Conservation (phyloP, 2,797 vertebrate genomes). For the Morus bassanus region DNA sequence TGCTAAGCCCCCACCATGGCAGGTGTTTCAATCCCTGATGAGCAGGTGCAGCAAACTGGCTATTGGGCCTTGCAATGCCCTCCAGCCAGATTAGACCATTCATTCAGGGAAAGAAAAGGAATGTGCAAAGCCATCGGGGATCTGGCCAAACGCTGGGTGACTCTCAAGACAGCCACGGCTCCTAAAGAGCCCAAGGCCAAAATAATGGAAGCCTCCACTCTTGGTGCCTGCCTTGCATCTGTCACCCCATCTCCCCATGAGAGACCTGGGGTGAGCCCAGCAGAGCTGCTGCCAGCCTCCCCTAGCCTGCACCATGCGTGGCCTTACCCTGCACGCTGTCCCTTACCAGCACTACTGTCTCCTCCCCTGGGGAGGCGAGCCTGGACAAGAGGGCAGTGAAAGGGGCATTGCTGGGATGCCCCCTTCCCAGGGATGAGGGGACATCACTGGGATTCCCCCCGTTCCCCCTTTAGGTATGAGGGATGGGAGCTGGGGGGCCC, state of each 20-base stretch:
- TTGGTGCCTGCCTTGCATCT: constrained; percentile 45
- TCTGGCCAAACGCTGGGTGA: constrained; percentile 62
- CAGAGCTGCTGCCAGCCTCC: not conserved
- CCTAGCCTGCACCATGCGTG: rapidly evolving
- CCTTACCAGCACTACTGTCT: rapidly evolving
- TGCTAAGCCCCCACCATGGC: constrained; percentile 49
- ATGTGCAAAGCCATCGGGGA: constrained; percentile 62
- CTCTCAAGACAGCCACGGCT: constrained; percentile 36
- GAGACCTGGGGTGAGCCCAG: not conserved
- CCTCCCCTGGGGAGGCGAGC: not conserved
- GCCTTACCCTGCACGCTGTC: rapidly evolving
- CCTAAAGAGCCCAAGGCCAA: constrained; percentile 59
- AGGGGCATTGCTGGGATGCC: rapidly evolving
- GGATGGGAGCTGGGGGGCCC: rapidly evolving
- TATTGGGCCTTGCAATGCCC: constrained; percentile 61
- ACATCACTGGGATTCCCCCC: rapidly evolving
- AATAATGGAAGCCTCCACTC: constrained; percentile 50
- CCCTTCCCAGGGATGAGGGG: not conserved
- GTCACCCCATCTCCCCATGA: not conserved
- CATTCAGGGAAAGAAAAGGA: constrained; percentile 65
- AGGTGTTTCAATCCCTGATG: constrained; percentile 62
- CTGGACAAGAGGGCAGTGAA: not conserved
- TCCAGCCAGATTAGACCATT: constrained; percentile 68
- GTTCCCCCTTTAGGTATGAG: not conserved
- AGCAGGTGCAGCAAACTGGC: constrained; percentile 65